A percentile compares a stretch with the other conserved stretches of the same genome.
phyloP scores from a whole-genome alignment of 2,797 vertebrate species.

The Chiloscyllium punctatum region DNA sequence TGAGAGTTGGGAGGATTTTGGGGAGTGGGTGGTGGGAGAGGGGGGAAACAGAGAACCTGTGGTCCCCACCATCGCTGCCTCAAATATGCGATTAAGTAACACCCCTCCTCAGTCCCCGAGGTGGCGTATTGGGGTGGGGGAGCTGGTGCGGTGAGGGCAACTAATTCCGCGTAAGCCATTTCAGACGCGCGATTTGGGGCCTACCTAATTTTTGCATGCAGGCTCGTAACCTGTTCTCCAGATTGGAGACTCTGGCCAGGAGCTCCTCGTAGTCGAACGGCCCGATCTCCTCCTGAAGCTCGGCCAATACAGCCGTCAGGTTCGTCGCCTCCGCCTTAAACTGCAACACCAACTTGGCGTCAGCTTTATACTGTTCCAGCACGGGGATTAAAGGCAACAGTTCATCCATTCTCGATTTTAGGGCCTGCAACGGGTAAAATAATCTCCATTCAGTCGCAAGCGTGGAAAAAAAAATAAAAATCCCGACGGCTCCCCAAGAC shows the following conservation, averaged over 20 bases:
- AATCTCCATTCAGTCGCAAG: constrained; percentile 94
- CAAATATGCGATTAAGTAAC: neutral
- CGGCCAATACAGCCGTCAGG: constrained; percentile 96
- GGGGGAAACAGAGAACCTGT: neutral
- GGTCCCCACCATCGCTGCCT: neutral
- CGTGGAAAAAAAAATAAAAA: constrained; percentile 68
- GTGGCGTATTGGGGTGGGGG: neutral
- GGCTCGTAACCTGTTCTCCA: constrained; percentile 97
- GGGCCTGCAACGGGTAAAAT: constrained; percentile 97
- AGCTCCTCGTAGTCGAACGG: constrained; percentile 99
- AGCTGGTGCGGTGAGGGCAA: neutral
- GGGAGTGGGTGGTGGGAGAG: no score
- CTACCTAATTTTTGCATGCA: constrained; percentile 99
- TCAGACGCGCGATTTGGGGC: constrained; percentile 56
- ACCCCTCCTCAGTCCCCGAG: neutral
- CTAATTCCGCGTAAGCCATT: neutral
- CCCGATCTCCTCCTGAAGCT: constrained; percentile 97
- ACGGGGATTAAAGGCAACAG: constrained; percentile 99
- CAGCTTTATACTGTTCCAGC: constrained; percentile 99
- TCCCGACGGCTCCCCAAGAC: constrained; percentile 65
- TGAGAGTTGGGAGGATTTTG: neutral
- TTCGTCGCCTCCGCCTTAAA: constrained; percentile 99
- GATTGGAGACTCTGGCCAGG: constrained; percentile 95
- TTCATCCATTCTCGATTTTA: constrained; percentile 99
- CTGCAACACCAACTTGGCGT: constrained; percentile 99